Percentiles rank a stretch among this genome's conserved stretches.
phyloP scores from a whole-genome alignment of 2,113 vertebrate genomes.

The Corapipo altera region DNA sequence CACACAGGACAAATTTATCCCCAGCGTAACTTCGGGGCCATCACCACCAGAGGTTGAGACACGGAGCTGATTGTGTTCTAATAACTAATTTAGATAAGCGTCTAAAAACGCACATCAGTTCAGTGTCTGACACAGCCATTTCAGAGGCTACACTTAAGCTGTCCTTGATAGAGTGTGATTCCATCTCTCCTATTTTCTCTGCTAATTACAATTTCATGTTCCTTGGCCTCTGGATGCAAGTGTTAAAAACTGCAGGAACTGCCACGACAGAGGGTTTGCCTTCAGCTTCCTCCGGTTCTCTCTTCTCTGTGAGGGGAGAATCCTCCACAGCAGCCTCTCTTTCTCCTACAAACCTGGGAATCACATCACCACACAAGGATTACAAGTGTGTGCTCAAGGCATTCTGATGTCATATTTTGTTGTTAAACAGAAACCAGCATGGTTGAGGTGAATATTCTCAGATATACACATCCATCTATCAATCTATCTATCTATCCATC shows the following conservation, averaged over 20 bases:
- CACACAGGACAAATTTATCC: conserved; percentile 15
- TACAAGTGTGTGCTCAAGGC: background rate
- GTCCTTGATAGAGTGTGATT: conserved; percentile 21
- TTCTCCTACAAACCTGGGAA: background rate
- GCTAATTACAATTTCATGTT: conserved; percentile 52
- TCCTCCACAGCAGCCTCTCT: background rate
- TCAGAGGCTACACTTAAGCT: background rate
- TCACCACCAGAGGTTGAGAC: conserved; percentile 7
- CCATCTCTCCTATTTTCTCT: conserved; percentile 59
- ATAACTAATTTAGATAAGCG: conserved; percentile 64
- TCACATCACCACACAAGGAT: background rate
- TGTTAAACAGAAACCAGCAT: background rate
- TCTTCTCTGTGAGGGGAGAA: background rate
- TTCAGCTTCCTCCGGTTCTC: background rate
- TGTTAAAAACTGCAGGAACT: background rate
- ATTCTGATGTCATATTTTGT: background rate
- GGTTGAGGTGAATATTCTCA: background rate
- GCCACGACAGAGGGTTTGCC: background rate
- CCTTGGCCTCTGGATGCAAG: background rate
- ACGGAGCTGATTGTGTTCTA: conserved; percentile 12
- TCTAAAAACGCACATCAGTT: conserved; percentile 40
- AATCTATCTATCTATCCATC: too few species aligned
- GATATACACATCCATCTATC: rapidly evolving
- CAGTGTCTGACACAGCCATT: conserved; percentile 36
- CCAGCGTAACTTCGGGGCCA: background rate